These are phyloP conservation scores for Nebria brevicollis DNA, from an alignment of 2,888 invertebrate genomes.

Conservation along the genomic window DNA sequence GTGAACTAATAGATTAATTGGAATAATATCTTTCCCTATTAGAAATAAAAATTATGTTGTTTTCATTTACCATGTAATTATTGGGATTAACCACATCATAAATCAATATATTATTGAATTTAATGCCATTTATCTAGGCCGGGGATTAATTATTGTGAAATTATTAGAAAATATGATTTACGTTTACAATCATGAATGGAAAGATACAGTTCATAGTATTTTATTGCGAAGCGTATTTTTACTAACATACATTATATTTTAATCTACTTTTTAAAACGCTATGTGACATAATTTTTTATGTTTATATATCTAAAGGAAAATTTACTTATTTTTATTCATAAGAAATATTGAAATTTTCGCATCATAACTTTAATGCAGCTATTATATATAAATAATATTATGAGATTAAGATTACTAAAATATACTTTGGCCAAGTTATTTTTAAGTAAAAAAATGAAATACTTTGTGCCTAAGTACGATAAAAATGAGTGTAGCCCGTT, in stretches of 20 bases:
- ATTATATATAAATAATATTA: too few species aligned
- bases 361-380: too few species aligned
- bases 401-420: too few species aligned
- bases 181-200: background rate
- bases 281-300: too few species aligned
- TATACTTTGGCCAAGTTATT: too few species aligned
- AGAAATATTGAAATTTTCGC: too few species aligned
- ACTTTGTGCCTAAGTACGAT: too few species aligned
- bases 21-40: background rate
- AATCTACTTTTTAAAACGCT: too few species aligned
- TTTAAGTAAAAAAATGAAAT: too few species aligned
- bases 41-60: background rate
- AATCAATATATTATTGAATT: background rate
- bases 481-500: too few species aligned
- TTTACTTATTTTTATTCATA: too few species aligned
- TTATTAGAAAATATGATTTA: background rate
- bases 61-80: background rate
- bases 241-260: background rate
- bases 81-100: background rate
- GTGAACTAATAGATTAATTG: background rate
- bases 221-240: background rate
- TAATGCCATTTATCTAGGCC: background rate
- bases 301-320: too few species aligned
- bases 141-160: background rate
- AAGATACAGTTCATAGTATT: background rate